Evolutionary conservation across 2,888 invertebrate species (phyloP).

Genomic region (Dasypogon diadema): DNA sequence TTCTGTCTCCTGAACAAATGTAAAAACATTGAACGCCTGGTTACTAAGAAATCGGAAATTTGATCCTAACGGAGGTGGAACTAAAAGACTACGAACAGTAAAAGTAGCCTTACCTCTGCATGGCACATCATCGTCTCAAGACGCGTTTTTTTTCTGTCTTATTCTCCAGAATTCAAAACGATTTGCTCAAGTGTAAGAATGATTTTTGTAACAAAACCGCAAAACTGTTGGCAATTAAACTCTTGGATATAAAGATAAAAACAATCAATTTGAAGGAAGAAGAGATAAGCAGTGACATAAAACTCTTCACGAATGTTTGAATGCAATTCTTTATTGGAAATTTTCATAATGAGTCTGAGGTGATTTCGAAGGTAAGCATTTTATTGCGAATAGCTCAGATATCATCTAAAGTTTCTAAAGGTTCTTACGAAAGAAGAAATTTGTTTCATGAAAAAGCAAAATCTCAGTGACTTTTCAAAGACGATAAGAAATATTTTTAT

Average conservation of each 20-base stretch:
- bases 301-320: constrained; percentile 6
- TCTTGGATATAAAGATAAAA: constrained; percentile 42
- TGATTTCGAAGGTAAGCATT: constrained; percentile 4
- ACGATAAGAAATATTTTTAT: too few species aligned
- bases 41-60: constrained; percentile 3
- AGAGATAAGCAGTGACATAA: constrained; percentile 41
- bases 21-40: background rate
- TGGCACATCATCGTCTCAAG: background rate
- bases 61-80: background rate
- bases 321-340: background rate
- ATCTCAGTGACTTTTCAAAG: too few species aligned
- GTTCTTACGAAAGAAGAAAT: background rate
- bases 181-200: constrained; percentile 10
- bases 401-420: constrained; percentile 6
- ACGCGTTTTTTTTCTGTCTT: background rate
- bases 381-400: constrained; percentile 12
- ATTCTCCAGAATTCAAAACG: constrained; percentile 4
- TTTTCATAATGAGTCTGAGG: background rate
- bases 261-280: constrained; percentile 30
- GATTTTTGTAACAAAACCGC: constrained; percentile 21
- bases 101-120: background rate
- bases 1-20: background rate
- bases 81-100: background rate
- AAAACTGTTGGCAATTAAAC: constrained; percentile 2
- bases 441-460: constrained; percentile 3